A percentile compares a stretch with the other conserved stretches of the same genome.
Conservation (phyloP, 2,113 vertebrate species). For the Heliornis fulica region DNA sequence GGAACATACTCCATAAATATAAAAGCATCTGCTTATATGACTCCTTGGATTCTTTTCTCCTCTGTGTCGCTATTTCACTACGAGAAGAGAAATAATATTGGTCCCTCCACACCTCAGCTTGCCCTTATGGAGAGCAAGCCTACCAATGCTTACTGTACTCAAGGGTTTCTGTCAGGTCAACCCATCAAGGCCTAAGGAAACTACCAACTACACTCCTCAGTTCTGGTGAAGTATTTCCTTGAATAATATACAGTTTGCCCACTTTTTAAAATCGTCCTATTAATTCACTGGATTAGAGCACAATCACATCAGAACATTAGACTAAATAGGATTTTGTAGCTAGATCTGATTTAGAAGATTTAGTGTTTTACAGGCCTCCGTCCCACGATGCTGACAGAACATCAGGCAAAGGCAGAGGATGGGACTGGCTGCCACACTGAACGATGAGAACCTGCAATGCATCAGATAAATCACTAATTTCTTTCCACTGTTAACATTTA, state of each 20-base stretch:
- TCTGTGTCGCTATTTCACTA: background rate
- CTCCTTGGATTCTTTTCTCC: background rate
- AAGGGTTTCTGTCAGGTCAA: background rate
- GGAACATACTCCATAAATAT: background rate
- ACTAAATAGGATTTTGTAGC: constrained; percentile 18
- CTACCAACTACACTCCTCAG: background rate
- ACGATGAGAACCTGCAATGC: background rate
- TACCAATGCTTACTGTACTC: background rate
- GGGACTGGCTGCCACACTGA: background rate
- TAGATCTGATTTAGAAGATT: background rate
- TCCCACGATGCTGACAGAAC: background rate
- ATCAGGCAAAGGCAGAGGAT: background rate
- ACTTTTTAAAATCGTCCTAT: background rate
- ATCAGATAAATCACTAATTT: background rate
- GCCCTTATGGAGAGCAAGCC: background rate
- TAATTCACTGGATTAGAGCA: constrained; percentile 35
- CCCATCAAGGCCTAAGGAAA: background rate
- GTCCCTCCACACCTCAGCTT: background rate
- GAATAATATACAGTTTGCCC: background rate
- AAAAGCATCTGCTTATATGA: background rate
- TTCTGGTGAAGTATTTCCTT: background rate
- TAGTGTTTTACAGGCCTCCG: background rate
- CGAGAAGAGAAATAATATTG: background rate
- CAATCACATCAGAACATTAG: constrained; percentile 8
- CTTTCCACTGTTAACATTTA: background rate